Base-by-base conservation (phyloP, 1,140 invertebrate genomes). In the Drosophila tani region DNA sequence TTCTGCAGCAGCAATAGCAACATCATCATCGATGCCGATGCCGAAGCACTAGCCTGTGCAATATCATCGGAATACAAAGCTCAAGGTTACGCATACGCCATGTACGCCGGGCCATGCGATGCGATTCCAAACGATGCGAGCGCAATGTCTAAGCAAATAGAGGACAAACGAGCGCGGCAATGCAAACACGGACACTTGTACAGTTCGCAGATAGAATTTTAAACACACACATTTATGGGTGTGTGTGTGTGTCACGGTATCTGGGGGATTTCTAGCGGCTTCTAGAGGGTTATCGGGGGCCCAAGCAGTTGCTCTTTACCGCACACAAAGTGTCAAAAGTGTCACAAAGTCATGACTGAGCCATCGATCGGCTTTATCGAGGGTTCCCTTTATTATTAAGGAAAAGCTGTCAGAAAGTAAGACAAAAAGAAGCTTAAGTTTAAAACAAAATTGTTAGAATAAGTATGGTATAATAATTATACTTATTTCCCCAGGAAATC, bases 81-180 rank as follows among this genome's bases (percentile, higher is more conserved):
- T 90, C 85, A 90, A 90, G 85, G 85, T 90, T 90, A 90, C 86
- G 78, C 85, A 90, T 90, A 79, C 85, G 85, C 81, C 85, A 81
- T 74, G 85, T 85, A 81, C 79, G 85, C 85, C 78, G 45, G 47
- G 51, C 68, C 43, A 70, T 41, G 67, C 67, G 35, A 73, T 70
- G 67, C 69, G 53, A 57, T 73, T 58, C 69, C 45, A 73, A 50
- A 21, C 69, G 69, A 55, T 69, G 75, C 80, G 69, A 82, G 75
- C 79, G 71, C 83, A 80, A 77, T 87, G 85, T 90, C 84, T 88
- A 88, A 88, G 73, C 84, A 88, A 88, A 90, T 82, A 90, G 74
- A 67, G 69, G 81, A 75, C 71, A 51, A 66, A 73, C 66, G 59
- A 80, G 78, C 85, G 79, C 76, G 81, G 85, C 81, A 87, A 88